Evolutionary conservation across 2,888 invertebrate genomes (phyloP), one percentile per base, ranked within the genome.

Genomic region (Drosophila histrio): DNA sequence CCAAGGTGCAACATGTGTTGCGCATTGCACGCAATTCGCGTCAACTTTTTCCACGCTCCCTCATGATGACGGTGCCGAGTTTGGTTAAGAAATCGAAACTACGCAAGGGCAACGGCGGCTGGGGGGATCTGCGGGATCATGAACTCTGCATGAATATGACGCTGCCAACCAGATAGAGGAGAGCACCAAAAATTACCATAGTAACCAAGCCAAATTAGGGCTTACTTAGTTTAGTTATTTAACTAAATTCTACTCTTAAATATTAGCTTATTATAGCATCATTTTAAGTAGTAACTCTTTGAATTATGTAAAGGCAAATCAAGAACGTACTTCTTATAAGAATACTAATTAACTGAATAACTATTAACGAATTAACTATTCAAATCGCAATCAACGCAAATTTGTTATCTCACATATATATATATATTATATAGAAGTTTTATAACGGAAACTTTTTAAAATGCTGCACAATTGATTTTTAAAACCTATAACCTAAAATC

Each of bases 21-120:
- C 94, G 94, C 70, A 94, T 94, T 24, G 96, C 96, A 0, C 93
- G 93, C 41, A 93, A 93, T 24, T 90, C 92, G 4, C 91, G 91
- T 47, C 95, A 95, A 90, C 92, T 97, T 74, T 97, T 94, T 90
- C 96, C 97, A 0, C 93, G 93, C 32, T 93, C 95, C 58, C 92
- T 96, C 54, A 94, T 94, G 39, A 91, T 95, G 49, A 94, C 94
- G 2, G 93, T 94, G 62, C 94, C 94, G 36, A 94, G 94, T 9
- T 93, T 95, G 6, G 93, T 95, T 0, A 94, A 96, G 77, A 96
- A 95, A 77, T 94, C 95, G 1, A 96, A 96, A 85, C 92, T 97
- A 3, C 94, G 95, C 7, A 97, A 97, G 90, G 97, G 97, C 0
- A 99, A 99, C 89, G 99, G 99, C 0, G 99, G 99, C 1, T 99